Base-by-base conservation (phyloP, 2,797 vertebrate species). In the Brachyalestes nurse region DNA sequence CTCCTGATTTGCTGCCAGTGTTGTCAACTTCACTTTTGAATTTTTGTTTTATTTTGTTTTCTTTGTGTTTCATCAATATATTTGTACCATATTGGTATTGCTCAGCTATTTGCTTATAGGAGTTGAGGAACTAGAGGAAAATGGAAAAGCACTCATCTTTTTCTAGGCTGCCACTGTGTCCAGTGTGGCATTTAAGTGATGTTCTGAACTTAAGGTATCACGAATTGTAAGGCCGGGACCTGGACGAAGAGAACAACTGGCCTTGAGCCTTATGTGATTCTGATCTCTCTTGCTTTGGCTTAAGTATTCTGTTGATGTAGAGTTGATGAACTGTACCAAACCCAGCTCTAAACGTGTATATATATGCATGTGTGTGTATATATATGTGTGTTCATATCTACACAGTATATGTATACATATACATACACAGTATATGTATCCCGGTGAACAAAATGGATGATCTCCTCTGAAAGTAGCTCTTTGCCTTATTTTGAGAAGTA, bases 51-150 rank as follows among this genome's bases (percentile, higher is more conserved):
- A 86, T 82, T 42, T n/a, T 66, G 40, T 5, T 65, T 12, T 85
- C 87, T 91, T 86, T 92, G 87, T 85, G 89, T 93, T 90, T 91
- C 83, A 91, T 89, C 79, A 91, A 92, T 93, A 93, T 94, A 91
- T 93, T 93, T 95, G 93, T 95, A 95, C 95, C 95, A 95, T 95
- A 95, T 95, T 95, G 95, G 95, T 95, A 95, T 95, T 93, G 92
- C 92, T 94, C 92, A 92, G 91, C 93, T 93, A 91, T 91, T 90
- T 85, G 93, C 93, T 93, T 89, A 90, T 91, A 92, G 91, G 90
- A 90, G 82, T 89, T 89, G 85, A 88, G 67, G 85, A 90, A 92
- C 88, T 90, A 25, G 75, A 90, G 88, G 89, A 91, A 89, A 87
- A 75, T 19, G 67, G 70, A 84, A 88, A 91, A 66, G 88, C 83